Percentiles rank a stretch among this genome's conserved stretches.
Conservation (phyloP, 2,797 vertebrate genomes). For the Acanthurus tractus region DNA sequence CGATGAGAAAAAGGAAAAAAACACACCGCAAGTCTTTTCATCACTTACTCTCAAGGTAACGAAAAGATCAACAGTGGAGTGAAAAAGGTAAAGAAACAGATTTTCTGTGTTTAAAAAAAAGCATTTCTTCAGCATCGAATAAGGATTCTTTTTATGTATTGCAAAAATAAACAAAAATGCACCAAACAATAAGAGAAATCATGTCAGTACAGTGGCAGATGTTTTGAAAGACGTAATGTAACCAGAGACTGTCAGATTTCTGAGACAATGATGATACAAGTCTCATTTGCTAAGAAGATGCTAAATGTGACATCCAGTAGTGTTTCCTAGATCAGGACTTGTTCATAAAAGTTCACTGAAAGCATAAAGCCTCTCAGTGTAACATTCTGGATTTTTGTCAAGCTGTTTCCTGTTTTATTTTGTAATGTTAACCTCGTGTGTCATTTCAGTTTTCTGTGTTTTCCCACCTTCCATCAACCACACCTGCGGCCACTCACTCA, state of each 20-base stretch:
- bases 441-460: too few relatives aligned
- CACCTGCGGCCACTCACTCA: too few relatives aligned
- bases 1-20: conserved; percentile 45
- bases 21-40: conserved; percentile 39
- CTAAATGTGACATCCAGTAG: too few relatives aligned
- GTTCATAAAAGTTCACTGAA: conserved; percentile 4
- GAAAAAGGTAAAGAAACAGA: conserved; percentile 9
- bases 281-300: background rate
- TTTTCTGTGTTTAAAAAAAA: conserved; percentile 49
- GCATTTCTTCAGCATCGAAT: conserved; percentile 27
- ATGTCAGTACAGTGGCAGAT: conserved; percentile 21
- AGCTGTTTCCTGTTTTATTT: too few relatives aligned
- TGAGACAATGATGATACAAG: background rate
- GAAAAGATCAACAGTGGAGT: conserved; percentile 39
- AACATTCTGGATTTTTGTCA: too few relatives aligned
- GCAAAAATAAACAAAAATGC: conserved; percentile 35
- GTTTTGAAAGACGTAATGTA: conserved; percentile 8
- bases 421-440: too few relatives aligned
- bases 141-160: conserved; percentile 30
- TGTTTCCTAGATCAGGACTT: too few relatives aligned
- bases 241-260: conserved; percentile 13
- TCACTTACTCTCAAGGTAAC: conserved; percentile 36
- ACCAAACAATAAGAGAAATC: conserved; percentile 6
- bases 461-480: too few relatives aligned
- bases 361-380: conserved; percentile 3